phyloP scores from a whole-genome alignment of 2,113 vertebrate genomes.

The Apeltes quadracus region DNA sequence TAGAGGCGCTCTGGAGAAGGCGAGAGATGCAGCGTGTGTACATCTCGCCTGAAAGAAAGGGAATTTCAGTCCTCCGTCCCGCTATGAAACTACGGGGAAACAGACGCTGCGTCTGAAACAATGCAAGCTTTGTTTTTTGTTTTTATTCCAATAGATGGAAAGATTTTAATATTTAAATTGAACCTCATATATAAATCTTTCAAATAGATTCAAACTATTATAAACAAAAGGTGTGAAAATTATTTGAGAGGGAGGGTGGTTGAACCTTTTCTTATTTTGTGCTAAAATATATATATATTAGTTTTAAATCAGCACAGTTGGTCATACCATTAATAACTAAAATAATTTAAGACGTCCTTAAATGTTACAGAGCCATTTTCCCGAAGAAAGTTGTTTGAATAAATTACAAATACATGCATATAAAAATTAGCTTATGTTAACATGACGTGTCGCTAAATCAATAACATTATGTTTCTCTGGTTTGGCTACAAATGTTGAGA shows the following conservation, averaged over 20 bases:
- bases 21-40: conserved; percentile 85
- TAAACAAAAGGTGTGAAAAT: conserved; percentile 2
- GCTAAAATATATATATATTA: not conserved
- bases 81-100: conserved; percentile 53
- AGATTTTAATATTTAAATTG: conserved; percentile 24
- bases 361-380: too few species aligned
- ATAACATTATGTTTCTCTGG: not conserved
- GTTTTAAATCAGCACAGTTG: not conserved
- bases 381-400: not conserved
- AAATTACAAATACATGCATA: not conserved
- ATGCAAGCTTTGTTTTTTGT: conserved; percentile 35
- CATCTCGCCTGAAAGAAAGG: conserved; percentile 66
- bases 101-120: conserved; percentile 49
- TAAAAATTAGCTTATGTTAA: not conserved
- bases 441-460: conserved; percentile 1
- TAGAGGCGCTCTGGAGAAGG: conserved; percentile 81
- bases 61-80: conserved; percentile 49
- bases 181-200: not conserved
- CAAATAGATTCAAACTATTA: conserved; percentile 2
- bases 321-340: not conserved
- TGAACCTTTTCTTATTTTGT: not conserved
- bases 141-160: conserved; percentile 15
- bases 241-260: not conserved
- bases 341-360: too few species aligned
- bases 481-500: not conserved